Base-by-base conservation (phyloP, 1,140 invertebrate genomes). In the Dreissena polymorpha region DNA sequence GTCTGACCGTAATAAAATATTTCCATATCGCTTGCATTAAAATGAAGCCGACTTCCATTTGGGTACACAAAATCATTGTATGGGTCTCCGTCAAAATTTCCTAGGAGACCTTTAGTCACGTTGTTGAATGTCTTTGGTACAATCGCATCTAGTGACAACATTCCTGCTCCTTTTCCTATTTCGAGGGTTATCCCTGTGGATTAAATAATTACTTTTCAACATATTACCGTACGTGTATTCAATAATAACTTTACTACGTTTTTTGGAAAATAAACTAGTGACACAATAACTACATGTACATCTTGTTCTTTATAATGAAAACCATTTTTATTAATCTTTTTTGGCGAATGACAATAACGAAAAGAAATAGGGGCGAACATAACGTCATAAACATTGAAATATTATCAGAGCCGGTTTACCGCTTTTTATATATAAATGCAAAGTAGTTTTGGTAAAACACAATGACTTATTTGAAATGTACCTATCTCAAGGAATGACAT, bases 101-200 rank as follows among this genome's bases (percentile, higher is more conserved):
- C 49, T 21, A 70, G 23, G n/a, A 49, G n/a, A 39, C 49, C 25
- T 70, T 70, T 70, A 10, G 68, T 29, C 7, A 70, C n/a, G n/a
- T 67, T 53, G 53, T 53, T 25, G 16, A 68, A 68, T 68, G 65
- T 68, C 14, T 68, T 27, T 23, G 65, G 65, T 23, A 68, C 27
- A 68, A 68, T 68, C 6, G 65, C 16, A 27, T 68, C 25, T 13
- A 68, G 27, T 68, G 65, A 68, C 25, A 68, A 68, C 65, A 68
- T 68, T 27, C 27, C 65, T 25, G 25, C 65, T 21, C 65, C 27
- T 16, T 21, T 1, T 23, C 21, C 21, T 29, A 68, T 29, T 16
- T 68, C 27, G 14, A 68, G 25, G 5, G 25, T 21, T 21, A 68
- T 68, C 14, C 65, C 65, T 68, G 65, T 7, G 25, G 25, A 25